Evolutionary conservation across 2,797 vertebrate genomes (phyloP).

Genomic region (Tinamus major): DNA sequence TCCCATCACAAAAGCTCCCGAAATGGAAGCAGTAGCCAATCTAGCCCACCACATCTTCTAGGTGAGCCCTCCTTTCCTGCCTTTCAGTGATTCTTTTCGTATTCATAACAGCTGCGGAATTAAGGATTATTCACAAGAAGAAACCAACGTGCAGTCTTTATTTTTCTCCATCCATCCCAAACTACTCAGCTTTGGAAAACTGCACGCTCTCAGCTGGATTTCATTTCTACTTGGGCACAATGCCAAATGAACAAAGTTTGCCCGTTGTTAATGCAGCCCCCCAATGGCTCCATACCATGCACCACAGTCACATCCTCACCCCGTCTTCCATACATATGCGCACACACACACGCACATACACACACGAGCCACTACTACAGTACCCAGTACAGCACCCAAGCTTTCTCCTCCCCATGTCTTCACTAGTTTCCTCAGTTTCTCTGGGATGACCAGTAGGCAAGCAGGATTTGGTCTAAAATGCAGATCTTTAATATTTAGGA

Average conservation of each 20-base stretch:
- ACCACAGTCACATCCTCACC: background rate
- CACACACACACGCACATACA: background rate
- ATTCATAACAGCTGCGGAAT: conserved; percentile 55
- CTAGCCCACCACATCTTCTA: conserved; percentile 16
- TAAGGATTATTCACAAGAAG: conserved; percentile 26
- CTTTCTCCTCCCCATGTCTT: background rate
- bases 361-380: background rate
- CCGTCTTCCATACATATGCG: background rate
- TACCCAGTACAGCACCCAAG: background rate
- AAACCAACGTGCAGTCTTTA: conserved; percentile 28
- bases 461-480: background rate
- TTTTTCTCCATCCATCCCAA: conserved; percentile 13
- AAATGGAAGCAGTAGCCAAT: conserved; percentile 9
- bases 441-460: background rate
- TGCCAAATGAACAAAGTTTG: conserved; percentile 27
- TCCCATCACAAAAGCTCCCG: background rate
- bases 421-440: background rate
- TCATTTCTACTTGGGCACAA: conserved; percentile 49
- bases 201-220: conserved; percentile 34
- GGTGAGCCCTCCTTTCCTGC: conserved; percentile 12
- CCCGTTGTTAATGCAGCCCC: conserved; percentile 45
- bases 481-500: conserved; percentile 12
- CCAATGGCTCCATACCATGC: background rate
- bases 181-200: conserved; percentile 39
- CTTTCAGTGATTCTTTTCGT: conserved; percentile 35